Percentiles rank a stretch among this genome's conserved stretches.
Evolutionary conservation across 2,888 invertebrate species (phyloP).

Genomic region (Isoperla grammatica): DNA sequence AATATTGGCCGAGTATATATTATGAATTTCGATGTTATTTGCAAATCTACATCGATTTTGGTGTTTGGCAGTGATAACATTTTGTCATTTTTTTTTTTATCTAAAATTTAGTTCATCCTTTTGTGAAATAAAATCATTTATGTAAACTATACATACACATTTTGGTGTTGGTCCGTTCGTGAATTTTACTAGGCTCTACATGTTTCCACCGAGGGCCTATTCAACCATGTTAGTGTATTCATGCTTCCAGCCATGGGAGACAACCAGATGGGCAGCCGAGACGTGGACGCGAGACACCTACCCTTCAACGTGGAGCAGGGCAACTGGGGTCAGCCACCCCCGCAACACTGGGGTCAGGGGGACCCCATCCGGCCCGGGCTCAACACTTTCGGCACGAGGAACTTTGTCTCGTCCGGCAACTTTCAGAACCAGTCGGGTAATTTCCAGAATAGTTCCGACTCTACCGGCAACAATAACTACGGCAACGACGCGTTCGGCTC

Average conservation of each 20-base stretch:
- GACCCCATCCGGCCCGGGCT: conserved; percentile 1
- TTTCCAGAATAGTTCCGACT: not conserved
- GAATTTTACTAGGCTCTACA: not conserved
- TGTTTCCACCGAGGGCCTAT: too few species aligned
- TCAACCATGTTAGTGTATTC: not conserved
- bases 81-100: too few species aligned
- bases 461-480: not conserved
- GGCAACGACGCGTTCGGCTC: too few species aligned
- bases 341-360: not conserved
- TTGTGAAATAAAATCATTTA: too few species aligned
- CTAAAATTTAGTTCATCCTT: too few species aligned
- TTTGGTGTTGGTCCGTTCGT: not conserved
- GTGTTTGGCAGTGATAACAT: too few species aligned
- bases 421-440: not conserved
- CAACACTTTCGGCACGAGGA: conserved; percentile 8
- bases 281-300: too few species aligned
- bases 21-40: too few species aligned
- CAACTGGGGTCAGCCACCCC: not conserved
- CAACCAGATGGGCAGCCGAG: too few species aligned
- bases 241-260: not conserved
- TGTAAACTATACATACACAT: too few species aligned
- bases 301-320: not conserved
- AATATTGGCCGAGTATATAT: too few species aligned
- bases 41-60: too few species aligned
- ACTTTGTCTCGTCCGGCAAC: conserved; percentile 11